These are phyloP conservation scores for cattle (Bos taurus) DNA, from an alignment of 2,113 vertebrate genomes.

Conservation along the genomic window DNA sequence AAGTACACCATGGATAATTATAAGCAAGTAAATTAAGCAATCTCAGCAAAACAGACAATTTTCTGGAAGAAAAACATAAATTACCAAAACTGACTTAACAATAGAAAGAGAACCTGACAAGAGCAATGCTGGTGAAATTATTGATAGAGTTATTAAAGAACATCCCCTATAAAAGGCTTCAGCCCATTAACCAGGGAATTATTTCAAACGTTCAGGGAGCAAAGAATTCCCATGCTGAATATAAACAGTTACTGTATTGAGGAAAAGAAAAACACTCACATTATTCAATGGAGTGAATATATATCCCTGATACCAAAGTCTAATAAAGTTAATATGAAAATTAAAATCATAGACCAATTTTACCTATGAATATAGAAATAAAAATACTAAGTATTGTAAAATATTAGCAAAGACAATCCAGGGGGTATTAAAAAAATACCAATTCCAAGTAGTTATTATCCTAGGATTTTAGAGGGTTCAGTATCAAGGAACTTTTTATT, in stretches of 20 bases:
- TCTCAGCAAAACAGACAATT: not conserved
- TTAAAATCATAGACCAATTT: not conserved
- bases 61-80: not conserved
- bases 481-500: not conserved
- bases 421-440: not conserved
- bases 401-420: conserved; percentile 7
- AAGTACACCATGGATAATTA: not conserved
- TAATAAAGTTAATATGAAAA: not conserved
- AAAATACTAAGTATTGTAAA: not conserved
- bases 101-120: not conserved
- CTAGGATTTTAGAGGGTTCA: not conserved
- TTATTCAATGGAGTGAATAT: not conserved
- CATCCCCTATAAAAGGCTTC: not conserved
- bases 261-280: not conserved
- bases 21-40: conserved; percentile 18
- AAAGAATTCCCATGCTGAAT: not conserved
- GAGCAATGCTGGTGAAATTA: not conserved
- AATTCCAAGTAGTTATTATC: not conserved
- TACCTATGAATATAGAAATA: not conserved
- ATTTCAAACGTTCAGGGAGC: not conserved
- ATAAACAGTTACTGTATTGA: not conserved
- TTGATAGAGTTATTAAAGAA: not conserved
- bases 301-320: not conserved
- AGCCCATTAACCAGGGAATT: not conserved
- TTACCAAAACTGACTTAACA: conserved; percentile 18